Evolutionary conservation across 2,888 invertebrate species (phyloP).

Genomic region (Petrolisthes cinctipes): DNA sequence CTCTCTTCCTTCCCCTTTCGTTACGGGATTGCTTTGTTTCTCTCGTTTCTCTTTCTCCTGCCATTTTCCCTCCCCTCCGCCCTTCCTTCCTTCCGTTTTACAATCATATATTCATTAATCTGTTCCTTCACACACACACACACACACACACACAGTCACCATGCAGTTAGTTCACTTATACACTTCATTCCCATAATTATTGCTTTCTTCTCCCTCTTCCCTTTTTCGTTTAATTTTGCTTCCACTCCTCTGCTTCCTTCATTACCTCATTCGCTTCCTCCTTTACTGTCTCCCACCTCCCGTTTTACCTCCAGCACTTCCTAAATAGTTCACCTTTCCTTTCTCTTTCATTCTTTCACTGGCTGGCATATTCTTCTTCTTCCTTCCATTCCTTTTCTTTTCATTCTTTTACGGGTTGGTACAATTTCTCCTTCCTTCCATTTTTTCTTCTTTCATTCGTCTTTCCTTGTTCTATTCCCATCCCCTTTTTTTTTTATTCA

Average conservation of each 20-base stretch:
- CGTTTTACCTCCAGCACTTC: background rate
- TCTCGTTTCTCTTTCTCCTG: background rate
- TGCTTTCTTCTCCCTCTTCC: background rate
- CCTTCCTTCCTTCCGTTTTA: background rate
- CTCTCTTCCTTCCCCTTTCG: background rate
- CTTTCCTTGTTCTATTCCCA: background rate
- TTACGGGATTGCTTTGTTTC: background rate
- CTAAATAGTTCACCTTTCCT: background rate
- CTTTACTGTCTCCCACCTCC: too few species aligned
- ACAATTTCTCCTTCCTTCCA: too few species aligned
- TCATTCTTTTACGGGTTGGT: too few species aligned
- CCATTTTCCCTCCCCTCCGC: background rate
- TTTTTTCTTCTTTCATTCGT: background rate
- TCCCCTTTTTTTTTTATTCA: background rate
- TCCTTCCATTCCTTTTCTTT: background rate
- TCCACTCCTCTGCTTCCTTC: background rate
- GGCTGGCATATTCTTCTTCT: background rate
- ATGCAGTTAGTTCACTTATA: too few species aligned
- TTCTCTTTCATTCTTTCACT: conserved; percentile 1
- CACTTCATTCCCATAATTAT: background rate
- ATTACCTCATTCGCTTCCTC: background rate
- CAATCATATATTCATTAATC: background rate
- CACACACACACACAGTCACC: too few species aligned
- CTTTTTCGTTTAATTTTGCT: background rate
- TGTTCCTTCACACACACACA: too few species aligned